Evolutionary conservation across 2,888 invertebrate genomes (phyloP).

Genomic region (Incurvaria masculella): DNA sequence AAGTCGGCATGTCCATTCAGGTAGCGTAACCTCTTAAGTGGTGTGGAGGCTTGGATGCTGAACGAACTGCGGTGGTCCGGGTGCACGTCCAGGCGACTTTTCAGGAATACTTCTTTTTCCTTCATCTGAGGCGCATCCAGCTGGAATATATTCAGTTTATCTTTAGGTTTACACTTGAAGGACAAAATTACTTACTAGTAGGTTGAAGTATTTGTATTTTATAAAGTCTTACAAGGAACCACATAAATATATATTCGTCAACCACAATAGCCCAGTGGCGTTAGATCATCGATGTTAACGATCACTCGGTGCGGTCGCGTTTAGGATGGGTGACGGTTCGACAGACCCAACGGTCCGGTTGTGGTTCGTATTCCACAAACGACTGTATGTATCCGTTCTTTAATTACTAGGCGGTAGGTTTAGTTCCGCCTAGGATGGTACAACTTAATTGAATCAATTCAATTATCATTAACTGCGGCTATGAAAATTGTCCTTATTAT

Average conservation of each 20-base stretch:
- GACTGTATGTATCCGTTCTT: too few species aligned
- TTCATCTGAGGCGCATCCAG: slow-evolving; percentile 35
- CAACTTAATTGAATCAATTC: too few species aligned
- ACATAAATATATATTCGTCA: too few species aligned
- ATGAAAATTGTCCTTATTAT: too few species aligned
- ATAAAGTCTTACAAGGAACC: too few species aligned
- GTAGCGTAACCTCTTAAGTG: slow-evolving; percentile 30
- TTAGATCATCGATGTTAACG: neutral
- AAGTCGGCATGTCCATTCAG: slow-evolving; percentile 45
- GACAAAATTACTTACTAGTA: too few species aligned
- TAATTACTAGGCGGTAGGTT: too few species aligned
- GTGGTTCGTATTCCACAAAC: too few species aligned
- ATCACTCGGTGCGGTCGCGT: neutral
- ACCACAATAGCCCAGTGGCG: neutral
- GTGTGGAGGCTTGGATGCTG: slow-evolving; percentile 41
- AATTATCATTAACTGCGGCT: too few species aligned
- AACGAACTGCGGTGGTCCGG: slow-evolving; percentile 33
- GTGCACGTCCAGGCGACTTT: slow-evolving; percentile 36
- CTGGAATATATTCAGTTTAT: slow-evolving; percentile 22
- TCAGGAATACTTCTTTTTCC: slow-evolving; percentile 41
- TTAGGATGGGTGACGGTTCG: neutral
- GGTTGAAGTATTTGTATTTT: too few species aligned
- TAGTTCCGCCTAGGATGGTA: too few species aligned
- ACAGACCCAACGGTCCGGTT: neutral
- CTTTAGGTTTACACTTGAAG: too few species aligned